Base-by-base conservation (phyloP, 1,140 invertebrate species). In the Aricia agestis region DNA sequence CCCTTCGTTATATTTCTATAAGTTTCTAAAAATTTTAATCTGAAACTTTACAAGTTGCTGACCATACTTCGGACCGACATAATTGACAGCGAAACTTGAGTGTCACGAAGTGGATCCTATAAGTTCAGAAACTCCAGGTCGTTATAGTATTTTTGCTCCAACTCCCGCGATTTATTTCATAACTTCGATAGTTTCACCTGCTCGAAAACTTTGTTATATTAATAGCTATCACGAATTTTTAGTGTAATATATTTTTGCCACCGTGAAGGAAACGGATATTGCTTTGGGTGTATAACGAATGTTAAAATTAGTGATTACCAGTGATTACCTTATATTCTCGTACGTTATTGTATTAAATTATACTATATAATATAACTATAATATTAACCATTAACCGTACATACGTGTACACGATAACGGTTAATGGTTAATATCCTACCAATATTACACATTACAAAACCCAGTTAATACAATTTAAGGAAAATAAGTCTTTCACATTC, bases 11-110 rank as follows among this genome's bases (percentile, higher is more conserved):
- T 10, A 18, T 63, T 63, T 63, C 19, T 10, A 63, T 9, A 25
- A 11, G 19, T 10, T 25, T 11, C 18, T 25, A 18, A 2, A 9
- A 63, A 18, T 63, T 63, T 63, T 63, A 63, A 63, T 63, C 18
- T 63, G 0, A 25, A 25, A 63, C 59, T 63, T 63, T 52, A 52
- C 11, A 15, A 76, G 61, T 74, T 77, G 75, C 74, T 76, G 75
- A 78, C 76, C 72, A 73, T 72, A 70, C 67, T 76, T 67, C 66
- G 72, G 25, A 10, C 72, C 31, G 72, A 69, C 72, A 71, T 81
- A 79, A 81, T 81, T 81, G 79, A 81, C 79, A 79, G 72, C 71
- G 71, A 76, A 79, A 81, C 70, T 81, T 79, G 58, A 75, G 65
- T 76, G 74, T 77, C 73, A 75, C 72, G 45, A 31, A 75, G 75